These are phyloP conservation scores for Haliclystus octoradiatus DNA, from an alignment of 30 jellyfish, hydroid and myxozoan genomes.

Conservation along the genomic window DNA sequence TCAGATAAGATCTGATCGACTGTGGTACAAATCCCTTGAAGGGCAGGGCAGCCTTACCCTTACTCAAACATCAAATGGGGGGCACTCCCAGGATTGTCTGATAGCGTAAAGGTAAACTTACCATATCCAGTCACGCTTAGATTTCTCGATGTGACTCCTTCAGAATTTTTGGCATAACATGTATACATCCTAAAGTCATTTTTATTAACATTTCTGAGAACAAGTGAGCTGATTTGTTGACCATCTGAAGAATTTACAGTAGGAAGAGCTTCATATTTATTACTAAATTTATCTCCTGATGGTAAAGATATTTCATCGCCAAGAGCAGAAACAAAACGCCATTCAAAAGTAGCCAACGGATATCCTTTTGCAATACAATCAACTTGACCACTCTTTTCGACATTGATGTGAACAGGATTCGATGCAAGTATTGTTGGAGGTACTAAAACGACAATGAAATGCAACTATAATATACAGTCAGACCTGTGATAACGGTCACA, in stretches of 20 bases:
- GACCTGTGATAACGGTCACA: neutral
- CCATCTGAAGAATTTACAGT: constrained; percentile 1
- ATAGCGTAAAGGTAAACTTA: no score
- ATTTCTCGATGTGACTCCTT: constrained; percentile 10
- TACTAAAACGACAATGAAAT: constrained; percentile 1
- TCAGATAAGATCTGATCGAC: no score
- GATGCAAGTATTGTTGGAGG: constrained; percentile 18
- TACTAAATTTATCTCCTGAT: neutral
- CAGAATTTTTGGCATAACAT: constrained; percentile 37
- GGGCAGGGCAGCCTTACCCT: no score
- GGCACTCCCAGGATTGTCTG: no score
- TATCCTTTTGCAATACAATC: constrained; percentile 36
- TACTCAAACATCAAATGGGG: no score
- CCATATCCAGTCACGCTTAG: constrained; percentile 32
- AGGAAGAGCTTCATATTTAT: constrained; percentile 11
- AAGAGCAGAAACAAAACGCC: constrained; percentile 5
- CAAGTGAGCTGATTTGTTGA: constrained; percentile 12
- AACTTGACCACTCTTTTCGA: constrained; percentile 21
- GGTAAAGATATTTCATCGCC: constrained; percentile 4
- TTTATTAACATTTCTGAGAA: constrained; percentile 8
- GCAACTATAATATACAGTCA: neutral
- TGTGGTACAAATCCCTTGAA: no score
- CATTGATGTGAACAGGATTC: constrained; percentile 25
- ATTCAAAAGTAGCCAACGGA: constrained; percentile 23
- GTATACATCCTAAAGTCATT: constrained; percentile 24